Conservation (phyloP, 2,113 vertebrate genomes). For the Platichthys flesus region DNA sequence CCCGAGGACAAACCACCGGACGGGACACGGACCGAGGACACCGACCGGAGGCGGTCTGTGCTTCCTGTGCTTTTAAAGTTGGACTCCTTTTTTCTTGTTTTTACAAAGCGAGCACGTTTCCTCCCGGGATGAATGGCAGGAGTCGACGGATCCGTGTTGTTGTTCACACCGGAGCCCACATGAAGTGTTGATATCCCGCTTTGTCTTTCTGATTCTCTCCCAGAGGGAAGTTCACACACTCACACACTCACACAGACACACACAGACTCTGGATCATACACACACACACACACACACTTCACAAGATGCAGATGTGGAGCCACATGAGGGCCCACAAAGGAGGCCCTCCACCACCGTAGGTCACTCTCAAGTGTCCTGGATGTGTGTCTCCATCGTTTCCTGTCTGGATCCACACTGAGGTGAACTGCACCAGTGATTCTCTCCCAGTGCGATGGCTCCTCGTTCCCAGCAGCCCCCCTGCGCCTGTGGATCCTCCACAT, state of each 20-base stretch:
- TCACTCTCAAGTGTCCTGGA: conserved; percentile 61
- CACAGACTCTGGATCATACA: neutral
- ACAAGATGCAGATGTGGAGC: conserved; percentile 69
- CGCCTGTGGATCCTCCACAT: conserved; percentile 58
- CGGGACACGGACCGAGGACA: conserved; percentile 30
- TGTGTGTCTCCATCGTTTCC: conserved; percentile 31
- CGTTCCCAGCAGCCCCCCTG: conserved; percentile 48
- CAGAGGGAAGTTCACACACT: neutral
- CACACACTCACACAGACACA: conserved; percentile 1
- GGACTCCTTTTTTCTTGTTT: neutral
- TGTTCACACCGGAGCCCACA: conserved; percentile 69
- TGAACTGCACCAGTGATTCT: conserved; percentile 19
- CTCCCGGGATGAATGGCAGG: conserved; percentile 53
- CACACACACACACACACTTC: neutral
- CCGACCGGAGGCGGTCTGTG: no score
- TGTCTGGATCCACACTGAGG: conserved; percentile 36
- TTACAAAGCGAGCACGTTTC: neutral
- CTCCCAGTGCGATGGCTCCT: conserved; percentile 60
- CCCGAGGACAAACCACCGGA: conserved; percentile 41
- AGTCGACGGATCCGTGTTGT: conserved; percentile 48
- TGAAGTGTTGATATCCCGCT: conserved; percentile 51
- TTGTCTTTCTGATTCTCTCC: conserved; percentile 36
- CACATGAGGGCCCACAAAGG: conserved; percentile 70
- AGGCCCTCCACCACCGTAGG: conserved; percentile 66
- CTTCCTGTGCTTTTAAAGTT: neutral